Conservation (phyloP, 2,888 invertebrate genomes). For the Adela reaumurella region DNA sequence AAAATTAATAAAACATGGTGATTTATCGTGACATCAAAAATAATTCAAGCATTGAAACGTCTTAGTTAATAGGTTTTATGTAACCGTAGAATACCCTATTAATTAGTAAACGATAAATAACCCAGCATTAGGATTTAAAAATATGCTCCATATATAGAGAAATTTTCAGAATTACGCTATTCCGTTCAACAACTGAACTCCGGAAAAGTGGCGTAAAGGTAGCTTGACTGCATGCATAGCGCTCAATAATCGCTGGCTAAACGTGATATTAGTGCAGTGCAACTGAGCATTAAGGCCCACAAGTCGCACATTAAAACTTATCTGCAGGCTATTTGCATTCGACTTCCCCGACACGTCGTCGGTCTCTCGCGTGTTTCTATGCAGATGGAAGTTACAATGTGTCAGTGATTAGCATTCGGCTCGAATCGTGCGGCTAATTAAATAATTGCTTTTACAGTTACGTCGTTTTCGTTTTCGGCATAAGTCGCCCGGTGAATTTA, state of each 20-base stretch:
- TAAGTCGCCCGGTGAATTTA: not conserved
- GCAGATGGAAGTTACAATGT: not conserved
- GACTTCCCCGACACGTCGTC: conserved; percentile 35
- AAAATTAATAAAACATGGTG: too few relatives aligned
- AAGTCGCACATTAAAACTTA: conserved; percentile 50
- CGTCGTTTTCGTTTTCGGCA: not conserved
- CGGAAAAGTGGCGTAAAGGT: conserved; percentile 34
- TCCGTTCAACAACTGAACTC: too few relatives aligned
- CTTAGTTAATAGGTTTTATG: too few relatives aligned
- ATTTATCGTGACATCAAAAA: too few relatives aligned
- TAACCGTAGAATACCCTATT: too few relatives aligned
- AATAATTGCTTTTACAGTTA: conserved; percentile 10
- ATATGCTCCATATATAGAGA: too few relatives aligned
- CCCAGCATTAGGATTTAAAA: too few relatives aligned
- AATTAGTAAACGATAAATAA: too few relatives aligned
- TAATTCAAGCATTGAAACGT: too few relatives aligned
- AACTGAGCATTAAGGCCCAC: conserved; percentile 42
- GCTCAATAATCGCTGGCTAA: conserved; percentile 49
- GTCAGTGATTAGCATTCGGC: conserved; percentile 8
- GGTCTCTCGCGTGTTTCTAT: conserved; percentile 22
- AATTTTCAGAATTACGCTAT: too few relatives aligned
- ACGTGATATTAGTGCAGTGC: conserved; percentile 51
- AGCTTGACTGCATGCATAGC: conserved; percentile 29
- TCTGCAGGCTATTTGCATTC: conserved; percentile 49
- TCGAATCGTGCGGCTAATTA: conserved; percentile 11